A percentile compares a stretch with the other conserved stretches of the same genome.
phyloP scores from a whole-genome alignment of 1,140 invertebrate species.

The Venturia canescens region DNA sequence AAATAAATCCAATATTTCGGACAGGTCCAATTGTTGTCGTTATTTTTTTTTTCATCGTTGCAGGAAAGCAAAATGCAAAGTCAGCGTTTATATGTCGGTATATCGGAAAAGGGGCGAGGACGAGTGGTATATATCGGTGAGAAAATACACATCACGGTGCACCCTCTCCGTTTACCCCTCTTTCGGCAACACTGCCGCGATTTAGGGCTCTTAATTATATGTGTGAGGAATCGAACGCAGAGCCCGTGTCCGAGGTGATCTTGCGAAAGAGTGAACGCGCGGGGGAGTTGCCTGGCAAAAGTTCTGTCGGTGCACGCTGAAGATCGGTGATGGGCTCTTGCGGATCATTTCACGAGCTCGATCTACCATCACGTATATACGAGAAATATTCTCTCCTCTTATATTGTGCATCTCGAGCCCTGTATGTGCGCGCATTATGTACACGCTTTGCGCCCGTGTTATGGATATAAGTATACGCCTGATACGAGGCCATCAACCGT shows the following conservation, averaged over 20 bases:
- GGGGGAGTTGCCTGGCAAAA: constrained; percentile 36
- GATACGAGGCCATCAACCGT: constrained; percentile 61
- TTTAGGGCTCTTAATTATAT: constrained; percentile 72
- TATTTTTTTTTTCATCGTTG: no score
- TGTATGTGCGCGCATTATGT: constrained; percentile 49
- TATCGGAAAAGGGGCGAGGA: neutral
- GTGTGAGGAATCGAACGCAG: constrained; percentile 61
- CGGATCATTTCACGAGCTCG: constrained; percentile 20
- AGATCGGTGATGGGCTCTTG: constrained; percentile 2
- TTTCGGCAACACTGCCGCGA: constrained; percentile 65
- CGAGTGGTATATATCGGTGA: neutral
- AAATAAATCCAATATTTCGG: no score
- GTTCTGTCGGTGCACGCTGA: constrained; percentile 16
- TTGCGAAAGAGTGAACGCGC: constrained; percentile 25
- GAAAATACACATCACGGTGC: constrained; percentile 20
- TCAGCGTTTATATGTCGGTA: neutral
- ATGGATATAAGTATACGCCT: constrained; percentile 67
- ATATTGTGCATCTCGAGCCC: neutral
- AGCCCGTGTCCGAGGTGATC: constrained; percentile 54
- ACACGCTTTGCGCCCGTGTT: constrained; percentile 58
- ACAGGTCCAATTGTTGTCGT: no score
- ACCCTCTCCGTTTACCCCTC: neutral
- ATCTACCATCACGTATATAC: constrained; percentile 27
- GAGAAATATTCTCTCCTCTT: constrained; percentile 17
- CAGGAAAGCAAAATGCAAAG: no score